Conservation (phyloP, 2,797 vertebrate species). For the Pogoniulus pusillus region DNA sequence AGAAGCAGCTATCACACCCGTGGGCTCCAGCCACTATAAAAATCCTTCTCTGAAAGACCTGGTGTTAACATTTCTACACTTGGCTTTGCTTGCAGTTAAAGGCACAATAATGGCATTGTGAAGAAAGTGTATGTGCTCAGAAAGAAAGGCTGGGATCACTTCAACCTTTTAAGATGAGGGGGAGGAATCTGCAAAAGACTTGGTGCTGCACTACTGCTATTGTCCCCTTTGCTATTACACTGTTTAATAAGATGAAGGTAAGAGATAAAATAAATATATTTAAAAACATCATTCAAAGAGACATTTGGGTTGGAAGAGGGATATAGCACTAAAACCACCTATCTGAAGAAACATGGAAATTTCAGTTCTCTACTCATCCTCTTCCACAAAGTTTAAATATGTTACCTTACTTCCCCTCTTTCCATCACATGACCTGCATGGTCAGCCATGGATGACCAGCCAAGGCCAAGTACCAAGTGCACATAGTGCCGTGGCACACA, state of each 20-base stretch:
- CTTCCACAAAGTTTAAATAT: not conserved
- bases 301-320: not conserved
- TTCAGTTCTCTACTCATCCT: not conserved
- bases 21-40: not conserved
- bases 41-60: not conserved
- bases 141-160: not conserved
- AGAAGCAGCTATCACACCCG: not conserved
- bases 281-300: not conserved
- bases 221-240: not conserved
- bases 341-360: not conserved
- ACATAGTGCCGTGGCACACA: accelerated
- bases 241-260: not conserved
- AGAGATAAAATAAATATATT: not conserved
- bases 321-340: not conserved
- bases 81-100: not conserved
- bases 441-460: not conserved
- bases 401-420: not conserved
- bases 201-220: not conserved
- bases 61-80: not conserved
- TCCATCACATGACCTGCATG: not conserved
- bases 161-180: not conserved
- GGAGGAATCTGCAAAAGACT: not conserved
- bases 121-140: not conserved
- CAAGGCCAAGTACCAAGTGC: not conserved
- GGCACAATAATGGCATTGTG: not conserved